Base-by-base conservation (phyloP, 1,140 invertebrate genomes). In the Glomeris maerens region DNA sequence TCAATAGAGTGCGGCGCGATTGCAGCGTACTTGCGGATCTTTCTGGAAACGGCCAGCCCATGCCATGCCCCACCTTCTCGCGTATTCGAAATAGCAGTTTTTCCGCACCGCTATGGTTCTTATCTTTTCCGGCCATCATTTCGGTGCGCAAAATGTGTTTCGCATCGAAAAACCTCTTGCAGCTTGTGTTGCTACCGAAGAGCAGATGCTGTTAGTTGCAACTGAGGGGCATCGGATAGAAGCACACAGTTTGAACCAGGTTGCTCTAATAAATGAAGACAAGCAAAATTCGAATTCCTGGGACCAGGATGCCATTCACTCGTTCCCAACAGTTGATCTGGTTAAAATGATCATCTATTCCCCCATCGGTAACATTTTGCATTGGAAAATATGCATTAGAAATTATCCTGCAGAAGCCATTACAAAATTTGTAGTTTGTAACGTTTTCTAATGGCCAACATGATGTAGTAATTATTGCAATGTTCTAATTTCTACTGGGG, bases 61-160 rank as follows among this genome's bases (percentile, higher is more conserved):
- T n/a, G n/a, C n/a, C n/a, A n/a, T n/a, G n/a, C n/a, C n/a, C n/a
- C n/a, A n/a, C n/a, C n/a, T n/a, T n/a, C n/a, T n/a, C n/a, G n/a
- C n/a, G n/a, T n/a, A n/a, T n/a, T n/a, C n/a, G n/a, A n/a, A n/a
- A n/a, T n/a, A n/a, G n/a, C n/a, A n/a, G n/a, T n/a, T n/a, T n/a
- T n/a, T n/a, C n/a, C n/a, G n/a, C n/a, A n/a, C n/a, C n/a, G n/a
- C n/a, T n/a, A 81, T 81, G 79, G 78, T 81, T 20, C 72, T 78
- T 5, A 77, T 81, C 1, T 74, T 81, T 45, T 76, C 77, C 21
- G 77, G 78, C 46, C 78, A 81, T 57, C 78, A 81, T 64, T 81
- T 82, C 61, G 60, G 69, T 13, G 72, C 73, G 17, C 78, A 81
- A 62, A 73, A 76, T 57, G 73, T 80, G 7, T 72, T 74, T 48